Conservation (phyloP, 2,888 invertebrate species). For the Lydus trimaculatus region DNA sequence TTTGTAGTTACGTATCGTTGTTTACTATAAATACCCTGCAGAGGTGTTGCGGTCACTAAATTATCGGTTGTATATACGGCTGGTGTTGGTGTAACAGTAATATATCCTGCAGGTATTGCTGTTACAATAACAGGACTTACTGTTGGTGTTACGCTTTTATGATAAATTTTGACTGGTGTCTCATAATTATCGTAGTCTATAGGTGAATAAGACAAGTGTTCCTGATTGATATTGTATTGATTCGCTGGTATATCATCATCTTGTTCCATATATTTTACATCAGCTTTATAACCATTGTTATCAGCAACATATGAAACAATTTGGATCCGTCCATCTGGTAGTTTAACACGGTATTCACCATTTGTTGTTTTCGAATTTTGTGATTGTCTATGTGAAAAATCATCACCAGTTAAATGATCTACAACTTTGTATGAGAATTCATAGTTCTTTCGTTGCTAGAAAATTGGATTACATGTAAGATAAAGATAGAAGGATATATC, state of each 20-base stretch:
- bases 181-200: conserved; percentile 29
- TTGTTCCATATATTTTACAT: conserved; percentile 65
- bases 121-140: conserved; percentile 10
- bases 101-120: conserved; percentile 11
- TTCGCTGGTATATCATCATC: conserved; percentile 21
- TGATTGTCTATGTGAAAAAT: conserved; percentile 72
- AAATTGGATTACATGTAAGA: conserved; percentile 22
- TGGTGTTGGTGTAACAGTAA: conserved; percentile 18
- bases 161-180: conserved; percentile 3
- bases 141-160: background rate
- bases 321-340: conserved; percentile 72
- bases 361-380: conserved; percentile 70
- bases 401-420: conserved; percentile 69
- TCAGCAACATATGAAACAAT: conserved; percentile 67
- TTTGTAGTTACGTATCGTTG: background rate
- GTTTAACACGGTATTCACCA: conserved; percentile 72
- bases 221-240: conserved; percentile 32
- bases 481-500: conserved; percentile 12
- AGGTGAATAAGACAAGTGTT: conserved; percentile 14
- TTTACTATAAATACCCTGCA: background rate
- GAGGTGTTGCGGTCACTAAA: background rate
- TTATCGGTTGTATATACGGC: conserved; percentile 1
- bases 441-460: conserved; percentile 63
- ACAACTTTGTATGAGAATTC: conserved; percentile 72
- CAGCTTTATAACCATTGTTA: conserved; percentile 72